These are phyloP conservation scores for Antedon mediterranea DNA, from an alignment of 53 echinoderm and acorn worm genomes.

Conservation along the genomic window DNA sequence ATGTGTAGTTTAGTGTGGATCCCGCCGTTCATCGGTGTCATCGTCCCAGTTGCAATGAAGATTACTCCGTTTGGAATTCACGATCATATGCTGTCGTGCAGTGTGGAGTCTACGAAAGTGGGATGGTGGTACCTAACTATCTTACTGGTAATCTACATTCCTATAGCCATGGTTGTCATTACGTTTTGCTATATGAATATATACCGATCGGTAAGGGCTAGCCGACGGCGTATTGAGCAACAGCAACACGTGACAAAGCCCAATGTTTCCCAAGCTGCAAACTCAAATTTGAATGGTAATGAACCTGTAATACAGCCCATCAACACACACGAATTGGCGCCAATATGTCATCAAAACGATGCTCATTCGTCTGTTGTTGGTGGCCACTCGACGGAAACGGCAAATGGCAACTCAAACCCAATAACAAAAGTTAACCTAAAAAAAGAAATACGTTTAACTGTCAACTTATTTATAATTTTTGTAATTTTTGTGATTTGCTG, in stretches of 20 bases:
- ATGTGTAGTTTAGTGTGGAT: neutral
- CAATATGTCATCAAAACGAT: neutral
- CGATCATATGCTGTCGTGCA: neutral
- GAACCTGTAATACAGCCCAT: no score
- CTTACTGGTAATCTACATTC: neutral
- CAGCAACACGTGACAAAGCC: neutral
- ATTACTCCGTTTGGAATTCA: neutral
- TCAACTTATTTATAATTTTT: slow-evolving; percentile 1
- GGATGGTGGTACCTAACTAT: neutral
- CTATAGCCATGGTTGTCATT: neutral
- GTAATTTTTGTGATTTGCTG: neutral
- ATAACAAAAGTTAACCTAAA: neutral
- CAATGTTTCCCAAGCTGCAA: neutral
- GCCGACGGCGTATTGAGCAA: neutral
- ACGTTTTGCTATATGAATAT: neutral
- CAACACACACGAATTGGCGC: no score
- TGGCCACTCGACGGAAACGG: neutral
- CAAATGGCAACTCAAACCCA: neutral
- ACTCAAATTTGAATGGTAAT: neutral
- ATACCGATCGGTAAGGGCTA: neutral
- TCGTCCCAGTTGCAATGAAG: neutral
- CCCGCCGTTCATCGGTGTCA: neutral
- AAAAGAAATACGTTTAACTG: neutral
- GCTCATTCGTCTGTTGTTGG: neutral
- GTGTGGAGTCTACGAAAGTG: neutral